Conservation (phyloP, 2,888 invertebrate species). For the Hirtodrosophila confusa region DNA sequence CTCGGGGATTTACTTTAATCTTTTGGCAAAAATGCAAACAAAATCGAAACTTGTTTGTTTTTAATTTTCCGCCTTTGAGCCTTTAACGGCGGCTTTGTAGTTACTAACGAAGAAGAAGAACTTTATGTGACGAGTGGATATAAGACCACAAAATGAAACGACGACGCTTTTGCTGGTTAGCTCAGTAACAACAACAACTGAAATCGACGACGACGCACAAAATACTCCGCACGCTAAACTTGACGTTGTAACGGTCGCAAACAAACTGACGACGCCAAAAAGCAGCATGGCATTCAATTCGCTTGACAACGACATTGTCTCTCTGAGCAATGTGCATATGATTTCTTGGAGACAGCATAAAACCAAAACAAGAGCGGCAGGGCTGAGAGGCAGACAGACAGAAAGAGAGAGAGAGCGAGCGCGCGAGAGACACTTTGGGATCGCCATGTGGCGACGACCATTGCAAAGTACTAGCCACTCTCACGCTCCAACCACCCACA, state of each 20-base stretch:
- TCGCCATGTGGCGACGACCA: slow-evolving; percentile 37
- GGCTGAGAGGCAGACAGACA: neutral
- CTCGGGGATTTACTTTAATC: slow-evolving; percentile 42
- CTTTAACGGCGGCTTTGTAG: slow-evolving; percentile 40
- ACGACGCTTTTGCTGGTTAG: slow-evolving; percentile 26
- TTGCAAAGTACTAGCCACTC: slow-evolving; percentile 23
- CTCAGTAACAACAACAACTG: slow-evolving; percentile 48
- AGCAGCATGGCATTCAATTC: slow-evolving; percentile 52
- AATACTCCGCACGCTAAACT: slow-evolving; percentile 64
- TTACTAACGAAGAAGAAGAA: slow-evolving; percentile 11
- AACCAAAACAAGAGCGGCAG: slow-evolving; percentile 38
- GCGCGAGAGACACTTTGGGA: slow-evolving; percentile 19
- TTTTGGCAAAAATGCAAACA: slow-evolving; percentile 53
- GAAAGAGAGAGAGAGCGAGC: slow-evolving; percentile 7
- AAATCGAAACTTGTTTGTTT: slow-evolving; percentile 65
- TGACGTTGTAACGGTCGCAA: slow-evolving; percentile 81
- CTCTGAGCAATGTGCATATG: slow-evolving; percentile 4
- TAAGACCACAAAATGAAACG: slow-evolving; percentile 43
- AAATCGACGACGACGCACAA: slow-evolving; percentile 58
- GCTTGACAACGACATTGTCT: slow-evolving; percentile 7
- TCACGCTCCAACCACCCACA: slow-evolving; percentile 44
- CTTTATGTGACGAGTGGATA: slow-evolving; percentile 29
- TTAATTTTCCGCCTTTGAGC: slow-evolving; percentile 62
- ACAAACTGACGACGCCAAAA: slow-evolving; percentile 69
- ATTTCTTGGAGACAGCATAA: slow-evolving; percentile 35